Evolutionary conservation across 2,113 vertebrate genomes (phyloP).

Genomic region (Struthidea cinerea): DNA sequence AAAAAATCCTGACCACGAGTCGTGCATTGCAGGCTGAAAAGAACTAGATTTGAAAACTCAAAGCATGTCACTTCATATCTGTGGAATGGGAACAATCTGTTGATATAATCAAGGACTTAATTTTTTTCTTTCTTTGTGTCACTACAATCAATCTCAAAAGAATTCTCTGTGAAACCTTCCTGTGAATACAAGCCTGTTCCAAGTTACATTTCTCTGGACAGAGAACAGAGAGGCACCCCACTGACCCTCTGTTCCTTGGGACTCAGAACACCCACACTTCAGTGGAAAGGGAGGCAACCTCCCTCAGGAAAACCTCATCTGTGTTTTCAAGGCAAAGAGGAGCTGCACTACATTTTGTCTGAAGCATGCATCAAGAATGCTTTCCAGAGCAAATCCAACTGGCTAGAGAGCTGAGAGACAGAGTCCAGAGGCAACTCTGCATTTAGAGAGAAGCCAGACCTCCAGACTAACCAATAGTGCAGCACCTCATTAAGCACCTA

Average conservation of each 20-base stretch:
- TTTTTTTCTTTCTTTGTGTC: background rate
- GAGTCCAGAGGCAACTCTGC: background rate
- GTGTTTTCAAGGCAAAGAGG: background rate
- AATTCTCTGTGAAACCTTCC: background rate
- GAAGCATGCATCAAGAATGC: background rate
- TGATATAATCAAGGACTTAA: background rate
- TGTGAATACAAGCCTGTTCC: background rate
- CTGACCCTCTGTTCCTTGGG: background rate
- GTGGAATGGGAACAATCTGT: background rate
- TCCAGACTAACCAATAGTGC: background rate
- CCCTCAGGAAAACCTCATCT: background rate
- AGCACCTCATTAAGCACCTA: background rate
- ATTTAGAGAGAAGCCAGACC: background rate
- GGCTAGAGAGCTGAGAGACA: background rate
- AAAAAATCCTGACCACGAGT: rapidly evolving
- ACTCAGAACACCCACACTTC: background rate
- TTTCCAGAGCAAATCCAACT: background rate
- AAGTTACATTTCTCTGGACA: background rate
- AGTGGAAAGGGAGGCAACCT: background rate
- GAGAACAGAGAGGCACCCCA: background rate
- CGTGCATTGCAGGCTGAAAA: background rate
- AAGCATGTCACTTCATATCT: background rate
- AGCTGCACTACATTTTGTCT: background rate
- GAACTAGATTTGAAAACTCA: background rate
- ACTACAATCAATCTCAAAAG: background rate